Percentiles rank a stretch among this genome's conserved stretches.
These are phyloP conservation scores for Stigmatopora argus DNA, from an alignment of 2,113 vertebrate genomes.

Conservation along the genomic window DNA sequence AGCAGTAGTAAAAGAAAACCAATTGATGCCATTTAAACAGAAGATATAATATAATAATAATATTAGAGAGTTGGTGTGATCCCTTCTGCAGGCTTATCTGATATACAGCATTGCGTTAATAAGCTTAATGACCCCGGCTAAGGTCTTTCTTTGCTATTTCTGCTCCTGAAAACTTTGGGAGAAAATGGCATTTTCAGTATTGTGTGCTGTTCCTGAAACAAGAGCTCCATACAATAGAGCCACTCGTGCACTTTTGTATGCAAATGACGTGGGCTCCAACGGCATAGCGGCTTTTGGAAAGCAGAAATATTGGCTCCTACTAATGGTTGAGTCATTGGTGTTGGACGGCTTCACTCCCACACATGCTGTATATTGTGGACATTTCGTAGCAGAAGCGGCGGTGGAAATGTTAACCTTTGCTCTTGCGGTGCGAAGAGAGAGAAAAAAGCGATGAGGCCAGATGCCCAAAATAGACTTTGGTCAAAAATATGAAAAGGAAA, in stretches of 20 bases:
- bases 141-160: not conserved
- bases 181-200: not conserved
- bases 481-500: constrained; percentile 24
- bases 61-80: too few species aligned
- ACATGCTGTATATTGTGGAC: constrained; percentile 37
- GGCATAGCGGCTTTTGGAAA: constrained; percentile 22
- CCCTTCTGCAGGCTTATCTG: too few species aligned
- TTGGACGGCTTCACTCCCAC: constrained; percentile 49
- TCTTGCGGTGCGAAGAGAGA: constrained; percentile 46
- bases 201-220: constrained; percentile 6
- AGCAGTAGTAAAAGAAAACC: too few species aligned
- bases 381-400: constrained; percentile 25
- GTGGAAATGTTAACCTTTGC: constrained; percentile 39
- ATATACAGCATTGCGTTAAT: not conserved
- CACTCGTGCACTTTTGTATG: constrained; percentile 35
- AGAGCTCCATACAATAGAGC: constrained; percentile 19
- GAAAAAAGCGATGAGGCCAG: constrained; percentile 38
- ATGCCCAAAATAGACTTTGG: constrained; percentile 45
- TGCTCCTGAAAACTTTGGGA: not conserved
- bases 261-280: constrained; percentile 45
- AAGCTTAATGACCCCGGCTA: not conserved
- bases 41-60: too few species aligned
- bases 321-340: constrained; percentile 52
- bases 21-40: too few species aligned
- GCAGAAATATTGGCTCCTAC: constrained; percentile 48